Conservation (phyloP, 2,113 vertebrate genomes). For the Geococcyx californianus region DNA sequence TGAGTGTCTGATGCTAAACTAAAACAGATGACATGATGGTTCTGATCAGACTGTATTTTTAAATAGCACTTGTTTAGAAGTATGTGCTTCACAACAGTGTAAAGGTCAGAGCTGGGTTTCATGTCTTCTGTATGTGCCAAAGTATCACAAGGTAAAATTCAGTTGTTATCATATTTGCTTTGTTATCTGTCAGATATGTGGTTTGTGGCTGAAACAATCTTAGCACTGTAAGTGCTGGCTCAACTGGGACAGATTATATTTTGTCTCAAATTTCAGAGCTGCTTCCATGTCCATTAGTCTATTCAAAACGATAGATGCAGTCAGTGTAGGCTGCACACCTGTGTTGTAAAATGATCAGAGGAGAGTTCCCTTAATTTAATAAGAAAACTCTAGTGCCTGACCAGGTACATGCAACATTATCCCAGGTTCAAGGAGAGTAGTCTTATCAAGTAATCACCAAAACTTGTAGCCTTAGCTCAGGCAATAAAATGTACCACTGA, state of each 20-base stretch:
- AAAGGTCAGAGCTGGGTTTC: constrained; percentile 44
- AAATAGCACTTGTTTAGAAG: constrained; percentile 44
- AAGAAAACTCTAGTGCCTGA: constrained; percentile 1
- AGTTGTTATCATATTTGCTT: constrained; percentile 36
- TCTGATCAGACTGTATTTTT: constrained; percentile 35
- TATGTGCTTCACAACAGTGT: not conserved
- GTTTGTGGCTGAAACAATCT: not conserved
- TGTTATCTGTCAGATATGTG: constrained; percentile 6
- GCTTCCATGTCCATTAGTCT: not conserved
- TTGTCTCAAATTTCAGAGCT: constrained; percentile 29
- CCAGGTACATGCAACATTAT: not conserved
- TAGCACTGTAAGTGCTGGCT: not conserved
- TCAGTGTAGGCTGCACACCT: not conserved
- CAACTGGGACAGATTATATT: not conserved
- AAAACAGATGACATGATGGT: constrained; percentile 14
- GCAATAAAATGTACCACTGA: not conserved
- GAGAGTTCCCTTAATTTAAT: constrained; percentile 27
- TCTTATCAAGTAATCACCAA: not conserved
- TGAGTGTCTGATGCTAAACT: constrained; percentile 33
- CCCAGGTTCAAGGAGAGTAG: not conserved
- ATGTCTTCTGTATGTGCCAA: not conserved
- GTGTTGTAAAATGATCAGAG: not conserved
- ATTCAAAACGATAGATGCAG: not conserved
- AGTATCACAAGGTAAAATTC: constrained; percentile 45
- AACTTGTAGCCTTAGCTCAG: not conserved